Evolutionary conservation across 1,140 invertebrate genomes (phyloP), one percentile per base, ranked within the genome.

Genomic region (Drosophila saltans): DNA sequence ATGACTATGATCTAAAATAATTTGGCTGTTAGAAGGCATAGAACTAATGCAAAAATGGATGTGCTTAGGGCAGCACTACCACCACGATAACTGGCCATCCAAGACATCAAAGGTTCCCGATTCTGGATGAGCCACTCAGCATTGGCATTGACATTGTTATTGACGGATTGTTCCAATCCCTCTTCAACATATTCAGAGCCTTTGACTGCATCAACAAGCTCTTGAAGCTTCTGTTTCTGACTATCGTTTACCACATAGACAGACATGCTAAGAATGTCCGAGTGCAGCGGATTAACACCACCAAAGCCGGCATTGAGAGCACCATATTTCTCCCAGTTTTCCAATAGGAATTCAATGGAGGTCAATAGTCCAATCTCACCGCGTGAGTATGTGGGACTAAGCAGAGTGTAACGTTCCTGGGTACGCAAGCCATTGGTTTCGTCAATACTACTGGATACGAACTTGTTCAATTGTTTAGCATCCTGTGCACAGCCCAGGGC

Each of bases 401-500:
- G 84, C 2, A 92, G 36, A 0, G 80, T 90, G 33, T 68, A 73
- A 6, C 91, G 80, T 66, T 92, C 91, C 60, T 92, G 91, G 1
- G 24, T 40, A 26, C 85, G 78, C 48, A 92, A 41, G 30, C 70
- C 55, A 11, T 81, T 80, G 8, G 3, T 33, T 16, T 40, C 0
- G 36, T 86, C 82, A 68, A 91, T 88, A 33, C 85, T 90, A 65
- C 85, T 92, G 36, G 59, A 39, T 7, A 92, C 72, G 40, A 89
- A 92, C 65, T 85, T 90, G 11, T 74, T 39, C 55, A 92, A 36
- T 11, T 81, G 85, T 0, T 43, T 43, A 3, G 63, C 24, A 5
- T 94, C 88, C 65, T 88, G 77, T 1, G 89, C 48, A 70, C 95
- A 96, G 3, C 94, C 94, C 26, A 96, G 92, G 8, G 81, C 81